These are phyloP conservation scores for Prionace glauca DNA, from an alignment of 2,797 vertebrate species.

Conservation along the genomic window DNA sequence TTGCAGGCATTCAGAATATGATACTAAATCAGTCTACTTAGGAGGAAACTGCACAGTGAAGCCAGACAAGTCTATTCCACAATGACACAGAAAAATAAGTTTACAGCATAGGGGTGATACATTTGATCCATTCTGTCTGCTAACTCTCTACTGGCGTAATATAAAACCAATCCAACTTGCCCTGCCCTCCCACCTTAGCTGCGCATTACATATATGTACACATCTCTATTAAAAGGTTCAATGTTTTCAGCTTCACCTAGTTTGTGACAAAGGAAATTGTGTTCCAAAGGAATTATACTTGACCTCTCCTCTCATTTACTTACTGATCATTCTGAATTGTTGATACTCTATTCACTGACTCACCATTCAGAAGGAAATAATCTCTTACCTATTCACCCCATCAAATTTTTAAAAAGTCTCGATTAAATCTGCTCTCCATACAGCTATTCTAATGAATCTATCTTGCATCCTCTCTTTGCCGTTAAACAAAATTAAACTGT, in stretches of 20 bases:
- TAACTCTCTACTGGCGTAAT: not conserved
- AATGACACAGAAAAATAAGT: not conserved
- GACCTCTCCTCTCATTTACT: not conserved
- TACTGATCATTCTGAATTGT: not conserved
- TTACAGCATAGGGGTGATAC: not conserved
- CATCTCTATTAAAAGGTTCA: not conserved
- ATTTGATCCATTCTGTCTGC: not conserved
- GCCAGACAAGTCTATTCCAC: not conserved
- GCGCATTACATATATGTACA: not conserved
- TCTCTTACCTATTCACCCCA: not conserved
- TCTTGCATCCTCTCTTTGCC: not conserved
- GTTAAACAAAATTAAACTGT: not conserved
- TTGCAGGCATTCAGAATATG: slow-evolving; percentile 19
- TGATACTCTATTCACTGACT: not conserved
- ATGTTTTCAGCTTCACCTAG: not conserved
- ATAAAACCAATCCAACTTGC: not conserved
- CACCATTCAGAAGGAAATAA: not conserved
- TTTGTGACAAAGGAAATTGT: not conserved
- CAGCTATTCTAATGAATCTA: not conserved
- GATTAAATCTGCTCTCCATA: not conserved
- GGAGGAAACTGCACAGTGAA: not conserved
- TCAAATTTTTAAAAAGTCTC: not conserved
- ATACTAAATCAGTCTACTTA: not conserved
- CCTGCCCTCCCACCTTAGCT: not conserved
- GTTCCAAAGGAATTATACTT: no score